Conservation (phyloP, 2,797 vertebrate genomes). For the Pagetopsis macropterus region DNA sequence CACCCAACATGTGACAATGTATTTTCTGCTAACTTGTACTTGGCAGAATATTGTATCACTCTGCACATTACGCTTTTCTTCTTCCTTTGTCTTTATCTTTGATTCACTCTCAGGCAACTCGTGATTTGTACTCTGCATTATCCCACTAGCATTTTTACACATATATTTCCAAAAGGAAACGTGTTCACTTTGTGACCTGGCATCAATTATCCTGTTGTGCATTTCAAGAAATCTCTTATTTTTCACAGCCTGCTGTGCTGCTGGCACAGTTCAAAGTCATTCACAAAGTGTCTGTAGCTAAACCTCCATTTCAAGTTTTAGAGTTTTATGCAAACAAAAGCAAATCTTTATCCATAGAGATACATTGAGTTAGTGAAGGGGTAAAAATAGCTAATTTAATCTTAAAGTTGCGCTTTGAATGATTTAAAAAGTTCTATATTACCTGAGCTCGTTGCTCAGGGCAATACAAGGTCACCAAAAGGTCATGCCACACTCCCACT, state of each 20-base stretch:
- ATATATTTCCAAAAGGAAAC: slow-evolving; percentile 37
- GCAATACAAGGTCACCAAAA: slow-evolving; percentile 31
- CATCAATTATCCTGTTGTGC: slow-evolving; percentile 42
- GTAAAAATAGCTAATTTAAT: slow-evolving; percentile 17
- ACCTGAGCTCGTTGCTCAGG: not conserved
- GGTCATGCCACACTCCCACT: slow-evolving; percentile 11
- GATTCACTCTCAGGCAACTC: slow-evolving; percentile 25
- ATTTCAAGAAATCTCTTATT: slow-evolving; percentile 33
- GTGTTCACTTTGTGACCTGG: slow-evolving; percentile 52
- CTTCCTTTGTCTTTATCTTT: slow-evolving; percentile 30
- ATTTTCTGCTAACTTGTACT: not conserved
- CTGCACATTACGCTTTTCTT: slow-evolving; percentile 21
- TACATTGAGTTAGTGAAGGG: slow-evolving; percentile 6
- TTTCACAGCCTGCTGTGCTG: slow-evolving; percentile 21
- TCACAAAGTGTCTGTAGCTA: slow-evolving; percentile 42
- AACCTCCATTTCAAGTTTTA: slow-evolving; percentile 10
- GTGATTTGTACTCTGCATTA: slow-evolving; percentile 31
- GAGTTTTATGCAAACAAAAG: slow-evolving; percentile 10
- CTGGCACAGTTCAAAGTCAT: slow-evolving; percentile 41
- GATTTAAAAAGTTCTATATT: slow-evolving; percentile 21
- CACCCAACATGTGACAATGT: not conserved
- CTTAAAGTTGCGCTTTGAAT: slow-evolving; percentile 1
- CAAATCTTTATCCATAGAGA: not conserved
- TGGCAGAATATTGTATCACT: not conserved
- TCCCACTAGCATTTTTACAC: slow-evolving; percentile 45